A percentile compares a stretch with the other conserved stretches of the same genome.
phyloP scores from a whole-genome alignment of 2,113 vertebrate genomes.

The Maccullochella peelii region DNA sequence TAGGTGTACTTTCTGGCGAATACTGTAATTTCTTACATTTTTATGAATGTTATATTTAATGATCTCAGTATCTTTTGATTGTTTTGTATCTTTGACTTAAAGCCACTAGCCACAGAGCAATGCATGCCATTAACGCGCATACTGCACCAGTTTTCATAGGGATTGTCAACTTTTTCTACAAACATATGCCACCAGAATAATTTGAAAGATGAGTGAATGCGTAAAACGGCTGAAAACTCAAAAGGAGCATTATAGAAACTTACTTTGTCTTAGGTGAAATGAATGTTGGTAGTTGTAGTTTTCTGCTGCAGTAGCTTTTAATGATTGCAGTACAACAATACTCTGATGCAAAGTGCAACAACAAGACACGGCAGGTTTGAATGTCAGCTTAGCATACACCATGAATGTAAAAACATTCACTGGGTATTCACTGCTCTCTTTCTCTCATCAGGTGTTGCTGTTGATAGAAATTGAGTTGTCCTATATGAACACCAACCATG shows the following conservation, averaged over 20 bases:
- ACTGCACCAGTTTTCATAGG: not conserved
- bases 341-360: not conserved
- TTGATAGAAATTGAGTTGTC: slow-evolving; percentile 97
- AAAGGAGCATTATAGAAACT: not conserved
- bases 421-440: not conserved
- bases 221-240: not conserved
- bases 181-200: not conserved
- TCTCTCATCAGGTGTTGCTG: slow-evolving; percentile 90
- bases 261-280: not conserved
- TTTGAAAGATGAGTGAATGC: not conserved
- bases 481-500: slow-evolving; percentile 99
- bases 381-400: not conserved
- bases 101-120: not conserved
- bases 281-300: not conserved
- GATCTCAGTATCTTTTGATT: not conserved
- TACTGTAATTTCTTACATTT: not conserved
- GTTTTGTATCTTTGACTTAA: not conserved
- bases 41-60: not conserved
- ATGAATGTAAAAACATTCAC: not conserved
- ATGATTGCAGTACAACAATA: too few relatives aligned
- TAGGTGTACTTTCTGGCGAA: not conserved
- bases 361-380: not conserved
- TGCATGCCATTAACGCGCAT: not conserved
- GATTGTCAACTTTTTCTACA: not conserved
- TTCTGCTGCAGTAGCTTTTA: not conserved